A percentile compares a stretch with the other conserved stretches of the same genome.
Conservation (phyloP, 2,113 vertebrate genomes). For the Corvus moneduloides region DNA sequence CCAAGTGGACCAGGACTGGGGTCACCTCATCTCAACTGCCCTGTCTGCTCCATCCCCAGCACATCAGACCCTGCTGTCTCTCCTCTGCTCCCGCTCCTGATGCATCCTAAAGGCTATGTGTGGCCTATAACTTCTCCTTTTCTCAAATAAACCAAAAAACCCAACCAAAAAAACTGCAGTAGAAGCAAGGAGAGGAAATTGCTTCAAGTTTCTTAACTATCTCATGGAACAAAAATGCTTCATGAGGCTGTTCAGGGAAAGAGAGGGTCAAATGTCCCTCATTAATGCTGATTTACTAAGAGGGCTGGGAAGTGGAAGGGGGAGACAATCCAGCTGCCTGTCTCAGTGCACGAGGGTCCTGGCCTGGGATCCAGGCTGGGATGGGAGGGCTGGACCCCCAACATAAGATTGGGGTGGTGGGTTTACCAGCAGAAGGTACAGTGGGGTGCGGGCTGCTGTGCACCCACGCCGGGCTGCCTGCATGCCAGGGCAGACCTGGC, state of each 20-base stretch:
- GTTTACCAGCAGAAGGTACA: neutral
- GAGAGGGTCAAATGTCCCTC: slow-evolving; percentile 48
- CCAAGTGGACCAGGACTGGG: neutral
- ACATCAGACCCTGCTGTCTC: neutral
- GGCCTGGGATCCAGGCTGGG: neutral
- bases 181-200: slow-evolving; percentile 12
- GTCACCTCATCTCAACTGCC: neutral
- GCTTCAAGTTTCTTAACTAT: slow-evolving; percentile 36
- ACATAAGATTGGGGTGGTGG: fast-evolving
- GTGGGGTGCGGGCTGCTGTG: neutral
- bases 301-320: neutral
- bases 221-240: slow-evolving; percentile 60
- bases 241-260: slow-evolving; percentile 14
- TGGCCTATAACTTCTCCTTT: neutral
- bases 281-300: slow-evolving; percentile 36
- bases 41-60: neutral
- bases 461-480: neutral
- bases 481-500: neutral
- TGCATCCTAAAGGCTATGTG: neutral
- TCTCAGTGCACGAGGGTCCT: neutral
- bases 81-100: neutral
- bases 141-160: neutral
- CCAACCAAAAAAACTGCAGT: neutral
- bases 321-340: slow-evolving; percentile 37
- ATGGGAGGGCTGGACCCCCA: neutral